Evolutionary conservation across 30 jellyfish, hydroid and myxozoan genomes (phyloP).

Genomic region (Pelagia noctiluca): DNA sequence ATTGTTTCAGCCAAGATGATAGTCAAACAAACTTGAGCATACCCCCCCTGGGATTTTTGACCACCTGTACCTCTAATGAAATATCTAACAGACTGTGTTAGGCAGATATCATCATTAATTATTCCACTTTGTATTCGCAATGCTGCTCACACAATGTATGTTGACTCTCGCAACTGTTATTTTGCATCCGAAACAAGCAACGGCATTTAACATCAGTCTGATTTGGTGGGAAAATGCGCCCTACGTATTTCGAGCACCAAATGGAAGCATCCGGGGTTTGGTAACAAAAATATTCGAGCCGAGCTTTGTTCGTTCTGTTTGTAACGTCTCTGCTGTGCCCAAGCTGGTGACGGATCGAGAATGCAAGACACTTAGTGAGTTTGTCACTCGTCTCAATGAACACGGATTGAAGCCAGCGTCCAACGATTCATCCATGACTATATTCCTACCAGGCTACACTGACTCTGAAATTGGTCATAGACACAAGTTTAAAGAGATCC

Average conservation of each 20-base stretch:
- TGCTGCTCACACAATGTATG: neutral
- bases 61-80: too few species aligned
- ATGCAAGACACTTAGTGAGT: neutral
- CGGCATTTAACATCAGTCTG: conserved; percentile 14
- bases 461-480: neutral
- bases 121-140: conserved; percentile 2
- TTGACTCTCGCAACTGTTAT: neutral
- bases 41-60: too few species aligned
- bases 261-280: neutral
- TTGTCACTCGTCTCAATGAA: conserved; percentile 7
- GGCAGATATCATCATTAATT: neutral
- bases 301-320: neutral
- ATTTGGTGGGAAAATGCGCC: conserved; percentile 67
- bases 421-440: neutral
- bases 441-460: conserved; percentile 51
- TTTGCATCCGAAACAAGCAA: neutral
- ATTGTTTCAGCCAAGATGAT: too few species aligned
- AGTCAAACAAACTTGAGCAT: too few species aligned
- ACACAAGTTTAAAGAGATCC: conserved; percentile 17
- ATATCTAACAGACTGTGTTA: too few species aligned
- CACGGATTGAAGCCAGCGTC: neutral
- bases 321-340: neutral
- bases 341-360: neutral
- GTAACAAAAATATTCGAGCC: neutral
- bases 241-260: conserved; percentile 2